These are phyloP conservation scores for Brachionus asplanchnoidis DNA, from an alignment of 1,140 invertebrate genomes.

Conservation along the genomic window DNA sequence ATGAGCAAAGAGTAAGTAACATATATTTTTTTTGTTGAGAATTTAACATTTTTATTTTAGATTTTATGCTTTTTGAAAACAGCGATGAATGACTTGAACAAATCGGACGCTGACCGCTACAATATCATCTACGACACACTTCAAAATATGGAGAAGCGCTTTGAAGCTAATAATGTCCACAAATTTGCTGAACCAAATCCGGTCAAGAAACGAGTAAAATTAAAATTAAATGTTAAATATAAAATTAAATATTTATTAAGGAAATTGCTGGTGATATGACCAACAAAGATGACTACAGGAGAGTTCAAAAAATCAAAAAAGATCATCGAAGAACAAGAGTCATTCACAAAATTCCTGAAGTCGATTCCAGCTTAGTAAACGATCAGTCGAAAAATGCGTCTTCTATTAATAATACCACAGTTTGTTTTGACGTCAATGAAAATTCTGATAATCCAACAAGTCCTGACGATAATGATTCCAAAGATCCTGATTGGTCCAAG, in stretches of 20 bases:
- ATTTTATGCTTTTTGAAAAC: conserved; percentile 24
- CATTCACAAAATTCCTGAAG: too few species aligned
- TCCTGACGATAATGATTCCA: background rate
- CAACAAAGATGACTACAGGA: too few species aligned
- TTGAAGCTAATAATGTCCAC: background rate
- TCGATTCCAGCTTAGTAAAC: too few species aligned
- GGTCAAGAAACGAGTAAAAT: conserved; percentile 12
- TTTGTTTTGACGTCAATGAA: too few species aligned
- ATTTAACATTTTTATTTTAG: background rate
- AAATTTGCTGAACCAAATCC: background rate
- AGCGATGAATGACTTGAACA: background rate
- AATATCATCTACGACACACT: background rate
- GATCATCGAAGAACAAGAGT: too few species aligned
- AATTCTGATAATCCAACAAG: too few species aligned
- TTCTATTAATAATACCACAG: too few species aligned
- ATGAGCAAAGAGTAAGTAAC: conserved; percentile 6
- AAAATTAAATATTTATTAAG: too few species aligned
- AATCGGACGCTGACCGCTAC: background rate
- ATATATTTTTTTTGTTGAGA: background rate
- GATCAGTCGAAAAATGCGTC: too few species aligned
- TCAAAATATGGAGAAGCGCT: background rate
- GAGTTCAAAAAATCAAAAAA: too few species aligned
- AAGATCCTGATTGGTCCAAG: conserved; percentile 28
- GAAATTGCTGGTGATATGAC: too few species aligned
- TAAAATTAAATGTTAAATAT: background rate